Percentiles rank a stretch among this genome's conserved stretches.
Evolutionary conservation across 2,797 vertebrate species (phyloP).

Genomic region (Parauchenoglanis ngamensis): DNA sequence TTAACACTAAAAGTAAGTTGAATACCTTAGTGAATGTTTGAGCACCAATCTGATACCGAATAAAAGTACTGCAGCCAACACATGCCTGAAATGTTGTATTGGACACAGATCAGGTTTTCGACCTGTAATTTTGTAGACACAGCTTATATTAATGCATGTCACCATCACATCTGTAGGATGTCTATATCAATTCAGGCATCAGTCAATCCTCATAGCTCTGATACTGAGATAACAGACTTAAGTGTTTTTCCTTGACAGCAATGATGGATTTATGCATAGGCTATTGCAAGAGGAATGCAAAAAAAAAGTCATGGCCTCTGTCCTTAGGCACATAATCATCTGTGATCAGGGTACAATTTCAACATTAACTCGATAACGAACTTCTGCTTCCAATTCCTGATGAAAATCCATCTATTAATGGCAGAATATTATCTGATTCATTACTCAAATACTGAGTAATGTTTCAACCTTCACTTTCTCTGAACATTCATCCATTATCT

Average conservation of each 20-base stretch:
- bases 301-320: not conserved
- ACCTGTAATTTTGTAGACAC: not conserved
- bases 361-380: not conserved
- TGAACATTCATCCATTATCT: not conserved
- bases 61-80: not conserved
- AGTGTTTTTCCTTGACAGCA: not conserved
- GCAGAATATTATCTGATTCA: not conserved
- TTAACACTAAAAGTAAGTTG: not conserved
- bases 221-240: not conserved
- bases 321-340: not conserved
- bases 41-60: not conserved
- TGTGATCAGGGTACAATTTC: not conserved
- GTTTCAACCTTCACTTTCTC: not conserved
- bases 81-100: not conserved
- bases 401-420: not conserved
- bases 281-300: not conserved
- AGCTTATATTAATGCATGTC: not conserved
- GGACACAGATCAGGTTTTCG: not conserved
- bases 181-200: not conserved
- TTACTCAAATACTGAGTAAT: not conserved
- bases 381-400: not conserved
- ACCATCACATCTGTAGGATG: not conserved
- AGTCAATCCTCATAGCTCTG: not conserved
- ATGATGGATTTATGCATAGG: not conserved
- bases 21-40: not conserved